Conservation (phyloP, 2,888 invertebrate species). For the Agrochola circellaris region DNA sequence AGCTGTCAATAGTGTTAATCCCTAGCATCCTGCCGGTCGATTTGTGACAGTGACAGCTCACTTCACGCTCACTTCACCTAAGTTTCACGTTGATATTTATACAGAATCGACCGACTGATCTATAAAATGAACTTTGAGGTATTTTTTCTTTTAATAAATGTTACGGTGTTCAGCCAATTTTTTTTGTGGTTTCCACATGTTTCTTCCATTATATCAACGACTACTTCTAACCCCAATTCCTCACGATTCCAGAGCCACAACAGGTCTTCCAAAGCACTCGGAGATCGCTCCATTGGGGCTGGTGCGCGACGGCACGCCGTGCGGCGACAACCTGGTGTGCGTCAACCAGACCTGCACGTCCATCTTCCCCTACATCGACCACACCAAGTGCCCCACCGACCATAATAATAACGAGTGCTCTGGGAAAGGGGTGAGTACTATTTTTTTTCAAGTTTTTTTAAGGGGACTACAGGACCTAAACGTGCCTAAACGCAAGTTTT, state of each 20-base stretch:
- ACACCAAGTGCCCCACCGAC: slow-evolving; percentile 97
- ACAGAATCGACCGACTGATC: no score
- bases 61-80: no score
- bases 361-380: slow-evolving; percentile 95
- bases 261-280: slow-evolving; percentile 92
- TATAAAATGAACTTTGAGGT: no score
- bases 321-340: slow-evolving; percentile 98
- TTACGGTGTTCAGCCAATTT: not conserved
- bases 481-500: no score
- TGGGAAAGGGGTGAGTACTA: slow-evolving; percentile 97
- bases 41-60: no score
- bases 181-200: not conserved
- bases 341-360: slow-evolving; percentile 98
- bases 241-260: slow-evolving; percentile 92
- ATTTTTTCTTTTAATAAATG: no score
- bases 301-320: slow-evolving; percentile 98
- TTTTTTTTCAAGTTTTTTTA: not conserved
- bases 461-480: no score
- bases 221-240: not conserved
- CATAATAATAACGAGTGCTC: slow-evolving; percentile 97
- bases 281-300: slow-evolving; percentile 95
- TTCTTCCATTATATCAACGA: not conserved
- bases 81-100: no score
- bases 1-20: no score
- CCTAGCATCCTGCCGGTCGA: no score